phyloP scores from a whole-genome alignment of 2,797 vertebrate genomes.

The Poliocrania exsul region DNA sequence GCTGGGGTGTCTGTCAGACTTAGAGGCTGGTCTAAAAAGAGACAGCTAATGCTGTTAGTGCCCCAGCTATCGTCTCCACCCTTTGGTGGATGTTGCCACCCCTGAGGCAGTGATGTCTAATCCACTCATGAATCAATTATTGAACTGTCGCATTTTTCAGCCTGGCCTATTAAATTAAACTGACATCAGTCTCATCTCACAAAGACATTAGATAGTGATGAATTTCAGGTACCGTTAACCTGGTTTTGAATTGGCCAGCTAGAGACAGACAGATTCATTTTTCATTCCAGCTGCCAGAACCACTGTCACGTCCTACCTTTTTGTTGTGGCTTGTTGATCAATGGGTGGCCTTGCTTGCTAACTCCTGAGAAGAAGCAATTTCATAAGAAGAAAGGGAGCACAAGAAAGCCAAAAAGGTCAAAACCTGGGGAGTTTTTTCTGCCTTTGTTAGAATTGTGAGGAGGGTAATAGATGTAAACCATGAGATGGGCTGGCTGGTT shows the following conservation, averaged over 20 bases:
- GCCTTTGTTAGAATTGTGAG: neutral
- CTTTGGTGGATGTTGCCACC: constrained; percentile 28
- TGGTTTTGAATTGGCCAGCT: constrained; percentile 61
- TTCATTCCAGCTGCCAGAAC: constrained; percentile 38
- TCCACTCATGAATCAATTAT: constrained; percentile 70
- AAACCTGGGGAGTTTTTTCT: neutral
- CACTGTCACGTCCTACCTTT: neutral
- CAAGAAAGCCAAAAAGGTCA: neutral
- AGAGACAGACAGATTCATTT: constrained; percentile 59
- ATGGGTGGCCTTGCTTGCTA: neutral
- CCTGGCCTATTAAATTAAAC: constrained; percentile 68
- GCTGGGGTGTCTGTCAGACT: neutral
- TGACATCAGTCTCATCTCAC: constrained; percentile 70
- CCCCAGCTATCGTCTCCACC: neutral
- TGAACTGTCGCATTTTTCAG: constrained; percentile 64
- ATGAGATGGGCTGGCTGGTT: neutral
- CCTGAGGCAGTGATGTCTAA: constrained; percentile 47
- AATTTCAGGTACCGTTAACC: constrained; percentile 67
- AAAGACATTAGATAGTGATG: constrained; percentile 64
- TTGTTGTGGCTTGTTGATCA: constrained; percentile 16
- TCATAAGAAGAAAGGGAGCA: neutral
- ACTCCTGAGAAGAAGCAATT: neutral
- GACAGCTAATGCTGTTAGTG: neutral
- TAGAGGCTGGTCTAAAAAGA: neutral
- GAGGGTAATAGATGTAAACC: neutral